These are phyloP conservation scores for Ametastegia equiseti DNA, from an alignment of 2,888 invertebrate species.

Conservation along the genomic window DNA sequence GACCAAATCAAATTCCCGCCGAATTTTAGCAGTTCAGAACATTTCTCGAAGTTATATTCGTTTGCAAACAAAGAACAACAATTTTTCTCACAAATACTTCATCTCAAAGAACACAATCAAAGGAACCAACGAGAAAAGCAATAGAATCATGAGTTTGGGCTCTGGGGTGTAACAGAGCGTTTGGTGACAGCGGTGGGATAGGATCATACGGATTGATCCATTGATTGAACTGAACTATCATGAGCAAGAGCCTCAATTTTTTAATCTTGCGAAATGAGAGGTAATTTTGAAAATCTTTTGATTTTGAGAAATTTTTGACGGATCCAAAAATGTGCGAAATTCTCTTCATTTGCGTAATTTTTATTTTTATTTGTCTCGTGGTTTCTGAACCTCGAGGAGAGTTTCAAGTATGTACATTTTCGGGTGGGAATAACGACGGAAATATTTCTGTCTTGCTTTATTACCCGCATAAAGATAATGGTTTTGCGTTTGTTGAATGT, in stretches of 20 bases:
- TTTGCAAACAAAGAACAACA: neutral
- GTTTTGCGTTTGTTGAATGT: neutral
- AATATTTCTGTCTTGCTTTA: neutral
- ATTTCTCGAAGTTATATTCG: neutral
- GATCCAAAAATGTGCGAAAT: no score
- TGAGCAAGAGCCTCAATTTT: no score
- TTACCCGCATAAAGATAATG: neutral
- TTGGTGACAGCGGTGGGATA: constrained; percentile 1
- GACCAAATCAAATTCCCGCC: neutral
- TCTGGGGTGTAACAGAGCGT: neutral
- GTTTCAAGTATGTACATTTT: neutral
- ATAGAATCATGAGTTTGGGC: neutral
- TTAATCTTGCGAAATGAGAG: no score
- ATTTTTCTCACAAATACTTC: neutral
- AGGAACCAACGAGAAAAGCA: neutral
- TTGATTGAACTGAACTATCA: no score
- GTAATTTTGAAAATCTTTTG: no score
- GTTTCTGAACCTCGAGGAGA: neutral
- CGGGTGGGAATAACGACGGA: neutral
- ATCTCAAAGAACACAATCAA: no score
- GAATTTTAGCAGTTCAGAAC: neutral
- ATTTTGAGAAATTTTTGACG: no score
- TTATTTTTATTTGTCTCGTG: neutral
- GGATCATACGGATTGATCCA: no score
- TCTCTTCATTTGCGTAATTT: no score